These are phyloP conservation scores for Macropis europaea DNA, from an alignment of 2,888 invertebrate genomes.

Conservation along the genomic window DNA sequence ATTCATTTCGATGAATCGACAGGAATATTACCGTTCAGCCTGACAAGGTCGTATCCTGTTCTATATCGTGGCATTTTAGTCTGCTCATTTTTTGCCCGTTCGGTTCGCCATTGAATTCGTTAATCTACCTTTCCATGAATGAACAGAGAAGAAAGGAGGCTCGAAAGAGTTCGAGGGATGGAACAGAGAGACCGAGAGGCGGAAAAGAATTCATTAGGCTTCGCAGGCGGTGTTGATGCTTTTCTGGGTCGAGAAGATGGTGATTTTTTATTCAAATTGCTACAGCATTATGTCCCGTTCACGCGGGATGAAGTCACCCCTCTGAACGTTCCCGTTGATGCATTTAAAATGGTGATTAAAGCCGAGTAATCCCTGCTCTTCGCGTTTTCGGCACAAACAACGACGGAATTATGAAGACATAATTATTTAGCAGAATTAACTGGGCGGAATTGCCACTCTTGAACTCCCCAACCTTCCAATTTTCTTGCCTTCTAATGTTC, in stretches of 20 bases:
- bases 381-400: background rate
- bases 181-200: background rate
- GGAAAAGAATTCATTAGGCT: background rate
- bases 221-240: background rate
- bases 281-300: background rate
- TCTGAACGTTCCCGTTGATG: background rate
- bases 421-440: too few species aligned
- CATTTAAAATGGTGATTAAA: conserved; percentile 8
- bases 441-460: too few species aligned
- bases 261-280: conserved; percentile 14
- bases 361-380: background rate
- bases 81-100: background rate
- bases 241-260: conserved; percentile 7
- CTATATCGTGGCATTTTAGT: background rate
- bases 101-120: background rate
- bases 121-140: background rate
- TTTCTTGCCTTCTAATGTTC: too few species aligned
- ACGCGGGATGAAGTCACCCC: background rate
- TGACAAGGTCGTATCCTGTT: conserved; percentile 1
- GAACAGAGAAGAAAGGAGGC: background rate
- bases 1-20: conserved; percentile 21
- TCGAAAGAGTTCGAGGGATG: too few species aligned
- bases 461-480: too few species aligned
- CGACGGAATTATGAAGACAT: background rate
- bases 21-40: conserved; percentile 12